A percentile compares a stretch with the other conserved stretches of the same genome.
Conservation (phyloP, 64 coral and sea anemone species). For the Porites australiensis region DNA sequence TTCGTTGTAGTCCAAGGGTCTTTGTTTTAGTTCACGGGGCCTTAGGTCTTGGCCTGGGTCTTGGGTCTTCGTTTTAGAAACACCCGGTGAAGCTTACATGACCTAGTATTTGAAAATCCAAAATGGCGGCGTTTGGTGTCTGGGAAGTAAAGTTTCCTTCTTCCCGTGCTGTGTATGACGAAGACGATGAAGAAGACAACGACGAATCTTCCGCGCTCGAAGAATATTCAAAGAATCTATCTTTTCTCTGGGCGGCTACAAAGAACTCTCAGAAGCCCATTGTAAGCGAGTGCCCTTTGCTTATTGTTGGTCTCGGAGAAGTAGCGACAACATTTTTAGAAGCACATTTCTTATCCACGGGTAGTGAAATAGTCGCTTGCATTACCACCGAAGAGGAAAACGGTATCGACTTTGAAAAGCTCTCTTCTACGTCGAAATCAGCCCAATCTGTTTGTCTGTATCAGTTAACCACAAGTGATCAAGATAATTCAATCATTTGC, state of each 20-base stretch:
- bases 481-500: conserved; percentile 64
- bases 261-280: background rate
- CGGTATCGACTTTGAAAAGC: background rate
- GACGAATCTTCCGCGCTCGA: conserved; percentile 46
- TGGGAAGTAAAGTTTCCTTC: conserved; percentile 85
- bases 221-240: conserved; percentile 16
- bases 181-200: conserved; percentile 85
- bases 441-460: conserved; percentile 30
- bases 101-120: background rate
- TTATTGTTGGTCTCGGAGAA: conserved; percentile 82
- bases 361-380: conserved; percentile 54
- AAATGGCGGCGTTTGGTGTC: conserved; percentile 92
- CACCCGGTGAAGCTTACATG: no score
- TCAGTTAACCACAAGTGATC: conserved; percentile 33
- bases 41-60: no score
- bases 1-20: no score
- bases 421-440: conserved; percentile 4
- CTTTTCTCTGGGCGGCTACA: conserved; percentile 45
- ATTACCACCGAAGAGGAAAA: conserved; percentile 42
- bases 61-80: no score
- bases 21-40: no score
- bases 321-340: conserved; percentile 84
- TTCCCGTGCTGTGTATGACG: conserved; percentile 91
- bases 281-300: conserved; percentile 50
- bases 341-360: conserved; percentile 71